Evolutionary conservation across 2,113 vertebrate species (phyloP), one percentile per base, ranked within the genome.

Genomic region (Pholis gunnellus): DNA sequence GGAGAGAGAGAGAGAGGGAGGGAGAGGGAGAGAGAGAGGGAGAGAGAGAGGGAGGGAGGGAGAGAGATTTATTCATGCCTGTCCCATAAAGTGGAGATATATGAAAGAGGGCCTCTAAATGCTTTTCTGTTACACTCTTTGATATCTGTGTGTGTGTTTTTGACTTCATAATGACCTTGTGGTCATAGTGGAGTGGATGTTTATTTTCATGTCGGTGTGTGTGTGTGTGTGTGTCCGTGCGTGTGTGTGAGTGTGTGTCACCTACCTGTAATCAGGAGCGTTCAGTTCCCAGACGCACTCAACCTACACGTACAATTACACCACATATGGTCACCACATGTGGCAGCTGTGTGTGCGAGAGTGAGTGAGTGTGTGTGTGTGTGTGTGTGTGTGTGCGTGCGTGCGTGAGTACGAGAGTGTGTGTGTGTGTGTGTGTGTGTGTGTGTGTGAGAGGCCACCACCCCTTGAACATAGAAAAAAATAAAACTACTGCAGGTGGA

Each of bases 261-360:
- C 66, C 65, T 44, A 40, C 81, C 71, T 88, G 75, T 44, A 86
- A 83, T 84, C 65, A 87, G 79, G 56, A 18, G 54, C 63, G 20
- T 54, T 67, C 57, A 38, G 6, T 40, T 66, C 46, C 66, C 42
- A 84, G 4, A 76, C 22, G 4, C 36, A 46, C 27, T 34, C 34
- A 42, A 18, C 44, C 69, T 34, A 68, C 75, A 84, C 38, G 17
- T 11, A 77, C 40, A 74, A 57, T 66, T 70, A 67, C 31, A 20
- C 5, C 68, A 79, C 94, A 92, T 92, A 77, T 93, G 93, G 89
- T 56, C 67, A 60, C 85, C 93, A 93, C 81, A 93, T 93, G 90
- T 38, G 67, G 61, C 78, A 86, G 81, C 86, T 85, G 78, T 38
- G 63, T 25, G 38, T 66, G 27, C 1, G 52, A 56, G 81, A 22